Evolutionary conservation across 2,797 vertebrate genomes (phyloP), one percentile per base, ranked within the genome.

Genomic region (Paratrypauchen microcephalus): DNA sequence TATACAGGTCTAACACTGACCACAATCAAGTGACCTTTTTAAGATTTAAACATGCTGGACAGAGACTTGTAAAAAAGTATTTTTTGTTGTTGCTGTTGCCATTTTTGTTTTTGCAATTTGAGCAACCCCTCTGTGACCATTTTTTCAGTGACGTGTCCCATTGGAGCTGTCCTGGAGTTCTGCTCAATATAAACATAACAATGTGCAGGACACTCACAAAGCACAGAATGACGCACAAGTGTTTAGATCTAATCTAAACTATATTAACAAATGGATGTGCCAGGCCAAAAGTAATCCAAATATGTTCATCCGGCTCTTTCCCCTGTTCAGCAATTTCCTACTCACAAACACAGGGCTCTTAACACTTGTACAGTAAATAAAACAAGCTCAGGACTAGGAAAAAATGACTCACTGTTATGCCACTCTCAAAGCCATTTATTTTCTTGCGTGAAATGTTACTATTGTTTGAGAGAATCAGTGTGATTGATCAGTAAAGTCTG

Each of bases 181-280:
- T 30, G 21, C 63, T 28, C 24, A 9, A 52, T n/a, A 55, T 66
- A 66, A 66, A 66, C 65, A 66, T 12, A 39, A 66, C 30, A 36
- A 24, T 23, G 12, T 54, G 12, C 13, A 66, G 28, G 65, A 66
- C 52, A 54, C 65, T 32, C 65, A 39, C 26, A 66, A 52, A 19
- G 48, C 26, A 52, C 64, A 65, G 47, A 65, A 39, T 66, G 65
- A 66, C 30, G 32, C 52, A 55, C n/a, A 36, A 36, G 50, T 56
- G 65, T 66, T 66, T 56, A 39, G 50, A 32, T 66, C 2, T 19
- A 56, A 66, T 21, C 52, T 66, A 54, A 66, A 66, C 50, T 12
- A 39, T 56, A 23, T 55, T 55, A 66, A 15, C 18, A 15, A 55
- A 23, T 55, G 32, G 19, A 39, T 56, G 12, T 36, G 30, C 32